Percentiles rank a stretch among this genome's conserved stretches.
These are phyloP conservation scores for Patella caerulea DNA, from an alignment of 2,888 invertebrate species.

Conservation along the genomic window DNA sequence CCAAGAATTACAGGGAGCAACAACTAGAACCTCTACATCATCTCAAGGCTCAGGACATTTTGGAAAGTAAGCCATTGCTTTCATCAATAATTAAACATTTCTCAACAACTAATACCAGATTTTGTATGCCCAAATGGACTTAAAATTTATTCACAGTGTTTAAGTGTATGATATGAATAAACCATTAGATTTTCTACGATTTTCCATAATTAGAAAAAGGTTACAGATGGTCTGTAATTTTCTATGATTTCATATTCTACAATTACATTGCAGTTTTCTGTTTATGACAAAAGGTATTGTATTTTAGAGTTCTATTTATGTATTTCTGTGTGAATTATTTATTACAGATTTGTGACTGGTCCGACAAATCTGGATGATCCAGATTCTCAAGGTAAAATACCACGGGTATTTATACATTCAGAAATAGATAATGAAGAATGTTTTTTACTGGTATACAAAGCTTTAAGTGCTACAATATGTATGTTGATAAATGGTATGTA, in stretches of 20 bases:
- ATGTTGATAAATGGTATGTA: slow-evolving; percentile 84
- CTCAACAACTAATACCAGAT: too few species aligned
- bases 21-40: slow-evolving; percentile 27
- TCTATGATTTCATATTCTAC: too few species aligned
- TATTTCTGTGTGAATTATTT: background rate
- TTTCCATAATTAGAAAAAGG: too few species aligned
- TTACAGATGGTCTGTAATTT: too few species aligned
- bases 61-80: slow-evolving; percentile 33
- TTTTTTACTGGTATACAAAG: slow-evolving; percentile 87
- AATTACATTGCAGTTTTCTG: too few species aligned
- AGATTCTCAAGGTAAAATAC: slow-evolving; percentile 77
- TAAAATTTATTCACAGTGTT: too few species aligned
- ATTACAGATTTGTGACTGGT: slow-evolving; percentile 79
- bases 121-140: too few species aligned
- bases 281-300: too few species aligned
- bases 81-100: too few species aligned
- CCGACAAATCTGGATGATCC: slow-evolving; percentile 76
- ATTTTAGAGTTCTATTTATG: too few species aligned
- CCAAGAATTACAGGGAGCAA: slow-evolving; percentile 72
- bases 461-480: slow-evolving; percentile 88
- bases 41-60: slow-evolving; percentile 30
- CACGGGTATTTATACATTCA: slow-evolving; percentile 80
- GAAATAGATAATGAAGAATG: slow-evolving; percentile 76
- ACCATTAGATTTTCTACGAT: too few species aligned
- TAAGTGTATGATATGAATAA: too few species aligned